Evolutionary conservation across 2,888 invertebrate genomes (phyloP).

Genomic region (Cremastinae sp.): DNA sequence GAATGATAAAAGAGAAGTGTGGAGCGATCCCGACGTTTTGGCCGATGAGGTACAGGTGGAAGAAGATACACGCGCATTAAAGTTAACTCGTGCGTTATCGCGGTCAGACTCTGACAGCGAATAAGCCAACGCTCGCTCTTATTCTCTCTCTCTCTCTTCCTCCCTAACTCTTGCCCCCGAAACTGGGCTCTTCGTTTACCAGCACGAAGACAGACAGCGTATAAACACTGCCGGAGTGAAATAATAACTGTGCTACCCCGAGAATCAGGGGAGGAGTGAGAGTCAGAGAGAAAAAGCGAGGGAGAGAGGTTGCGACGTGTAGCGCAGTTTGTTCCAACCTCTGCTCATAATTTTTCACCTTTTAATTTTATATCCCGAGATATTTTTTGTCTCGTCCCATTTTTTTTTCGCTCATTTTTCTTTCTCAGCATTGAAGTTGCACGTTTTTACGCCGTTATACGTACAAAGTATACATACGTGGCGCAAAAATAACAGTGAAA

Average conservation of each 20-base stretch:
- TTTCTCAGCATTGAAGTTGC: constrained; percentile 28
- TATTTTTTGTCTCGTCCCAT: too few species aligned
- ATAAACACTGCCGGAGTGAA: constrained; percentile 50
- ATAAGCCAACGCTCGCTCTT: constrained; percentile 46
- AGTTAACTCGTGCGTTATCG: constrained; percentile 62
- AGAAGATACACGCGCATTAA: constrained; percentile 40
- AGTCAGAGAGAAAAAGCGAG: constrained; percentile 2
- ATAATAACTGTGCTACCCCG: constrained; percentile 55
- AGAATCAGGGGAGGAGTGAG: constrained; percentile 4
- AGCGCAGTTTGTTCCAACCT: constrained; percentile 12
- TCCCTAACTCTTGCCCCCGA: too few species aligned
- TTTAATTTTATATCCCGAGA: constrained; percentile 38
- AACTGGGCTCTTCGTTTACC: constrained; percentile 58
- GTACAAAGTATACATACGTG: too few species aligned
- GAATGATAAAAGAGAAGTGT: constrained; percentile 28
- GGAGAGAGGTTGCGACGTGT: not conserved
- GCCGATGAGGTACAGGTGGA: constrained; percentile 28
- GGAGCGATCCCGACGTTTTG: constrained; percentile 16
- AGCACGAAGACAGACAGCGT: constrained; percentile 43
- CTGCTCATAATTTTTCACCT: constrained; percentile 53
- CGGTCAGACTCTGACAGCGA: constrained; percentile 58
- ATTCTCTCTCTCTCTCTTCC: constrained; percentile 40
- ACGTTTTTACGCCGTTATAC: not conserved
- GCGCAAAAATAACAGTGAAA: too few species aligned
- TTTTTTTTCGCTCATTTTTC: too few species aligned